Evolutionary conservation across 2,113 vertebrate genomes (phyloP), one percentile per base, ranked within the genome.

Genomic region (Silurus glanis): DNA sequence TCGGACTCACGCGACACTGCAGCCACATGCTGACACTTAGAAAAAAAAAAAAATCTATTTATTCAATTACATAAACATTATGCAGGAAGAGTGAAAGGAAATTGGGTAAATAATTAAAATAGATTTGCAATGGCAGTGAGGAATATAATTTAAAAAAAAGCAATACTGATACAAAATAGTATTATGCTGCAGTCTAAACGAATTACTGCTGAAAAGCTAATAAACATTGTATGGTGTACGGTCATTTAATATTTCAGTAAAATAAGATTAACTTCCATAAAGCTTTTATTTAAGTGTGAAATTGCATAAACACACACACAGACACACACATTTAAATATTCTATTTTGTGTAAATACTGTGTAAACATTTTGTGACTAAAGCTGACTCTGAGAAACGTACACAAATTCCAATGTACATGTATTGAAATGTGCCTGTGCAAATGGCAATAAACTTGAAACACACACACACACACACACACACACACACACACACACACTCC

Each of bases 1-100:
- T 91, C 93, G 94, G 93, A 86, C 19, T 83, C 37, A 37, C 0
- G 17, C 13, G 87, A 90, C 86, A 93, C 49, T 93, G 89, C 89
- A 80, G 71, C 25, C 28, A 55, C 6, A 59, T 67, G 3, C 23
- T 69, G 87, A 82, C 58, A 45, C 51, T 79, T 19, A 55, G 17
- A n/a, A n/a, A 64, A 5, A 62, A 17, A 23, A 45, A 55, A 74
- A 56, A 17, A 55, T 45, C 28, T 64, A 59, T 85, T 62, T 10
- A 81, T 49, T 37, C 13, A 80, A 81, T 78, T 85, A 66, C 66
- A 75, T 23, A 55, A 85, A 80, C 25, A 81, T 86, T 61, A 80
- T 37, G 45, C 75, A 47, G 55, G 1, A 25, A 14, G 55, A 61
- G 13, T 79, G 17, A 76, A 62, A 5, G 56, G 53, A 76, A 79